These are phyloP conservation scores for Cataglyphis altisquamis DNA, from an alignment of 2,888 invertebrate species.

Conservation along the genomic window DNA sequence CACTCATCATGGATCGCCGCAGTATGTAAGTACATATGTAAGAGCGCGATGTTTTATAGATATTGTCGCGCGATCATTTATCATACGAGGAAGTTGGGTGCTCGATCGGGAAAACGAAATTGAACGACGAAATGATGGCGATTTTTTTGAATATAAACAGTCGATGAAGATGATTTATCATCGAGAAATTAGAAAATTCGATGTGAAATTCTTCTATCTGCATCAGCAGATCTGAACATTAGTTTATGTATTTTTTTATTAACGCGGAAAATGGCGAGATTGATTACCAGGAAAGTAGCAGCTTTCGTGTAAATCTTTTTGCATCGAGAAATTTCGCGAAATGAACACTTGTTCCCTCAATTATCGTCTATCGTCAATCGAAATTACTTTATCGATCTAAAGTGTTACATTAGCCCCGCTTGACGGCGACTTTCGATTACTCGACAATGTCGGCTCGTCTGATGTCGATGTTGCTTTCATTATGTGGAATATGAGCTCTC, in stretches of 20 bases:
- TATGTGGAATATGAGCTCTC: conserved; percentile 82
- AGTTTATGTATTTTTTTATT: not conserved
- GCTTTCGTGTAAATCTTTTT: conserved; percentile 33
- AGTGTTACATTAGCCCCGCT: conserved; percentile 46
- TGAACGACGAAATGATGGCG: conserved; percentile 5
- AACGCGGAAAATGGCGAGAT: not conserved
- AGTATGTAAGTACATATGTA: conserved; percentile 79
- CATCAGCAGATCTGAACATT: not conserved
- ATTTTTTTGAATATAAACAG: conserved; percentile 2
- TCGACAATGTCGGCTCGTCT: conserved; percentile 78
- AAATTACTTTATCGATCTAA: conserved; percentile 55
- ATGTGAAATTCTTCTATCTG: not conserved
- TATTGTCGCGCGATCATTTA: conserved; percentile 38
- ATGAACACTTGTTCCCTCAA: conserved; percentile 41
- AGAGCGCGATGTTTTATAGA: conserved; percentile 37
- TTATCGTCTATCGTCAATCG: conserved; percentile 52
- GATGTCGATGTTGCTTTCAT: conserved; percentile 81
- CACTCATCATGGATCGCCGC: conserved; percentile 56
- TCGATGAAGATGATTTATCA: conserved; percentile 7
- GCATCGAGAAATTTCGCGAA: conserved; percentile 27
- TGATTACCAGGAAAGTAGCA: conserved; percentile 11
- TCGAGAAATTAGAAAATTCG: not conserved
- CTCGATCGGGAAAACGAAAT: not conserved
- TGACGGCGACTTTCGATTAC: conserved; percentile 83
- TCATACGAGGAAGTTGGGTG: conserved; percentile 29